Percentiles rank a stretch among this genome's conserved stretches.
phyloP scores from a whole-genome alignment of 2,113 vertebrate species.

The Urocynchramus pylzowi region DNA sequence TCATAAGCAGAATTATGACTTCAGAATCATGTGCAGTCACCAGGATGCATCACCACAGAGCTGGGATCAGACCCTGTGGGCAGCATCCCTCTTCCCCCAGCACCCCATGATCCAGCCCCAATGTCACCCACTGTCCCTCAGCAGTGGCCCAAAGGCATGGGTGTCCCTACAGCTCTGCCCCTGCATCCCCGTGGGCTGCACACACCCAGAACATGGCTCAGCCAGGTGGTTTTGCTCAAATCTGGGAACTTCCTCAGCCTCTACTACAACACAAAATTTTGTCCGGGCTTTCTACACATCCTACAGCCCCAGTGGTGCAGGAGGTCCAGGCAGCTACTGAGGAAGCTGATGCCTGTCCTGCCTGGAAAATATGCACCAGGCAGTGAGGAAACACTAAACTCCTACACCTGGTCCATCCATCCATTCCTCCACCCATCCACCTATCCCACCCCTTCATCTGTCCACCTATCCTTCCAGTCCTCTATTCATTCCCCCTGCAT shows the following conservation, averaged over 20 bases:
- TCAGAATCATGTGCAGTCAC: neutral
- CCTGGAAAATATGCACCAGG: neutral
- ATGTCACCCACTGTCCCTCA: accelerated
- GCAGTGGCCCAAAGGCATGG: too few species aligned
- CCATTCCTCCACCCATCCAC: too few species aligned
- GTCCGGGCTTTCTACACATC: neutral
- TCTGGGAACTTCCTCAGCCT: neutral
- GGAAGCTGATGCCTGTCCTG: neutral
- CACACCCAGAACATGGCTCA: neutral
- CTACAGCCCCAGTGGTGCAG: accelerated
- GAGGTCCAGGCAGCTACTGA: neutral
- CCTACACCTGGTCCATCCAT: neutral
- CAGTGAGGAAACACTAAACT: neutral
- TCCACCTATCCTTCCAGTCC: too few species aligned
- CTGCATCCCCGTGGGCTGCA: accelerated
- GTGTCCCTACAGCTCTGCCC: neutral
- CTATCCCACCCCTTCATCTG: too few species aligned
- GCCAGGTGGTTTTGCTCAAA: neutral
- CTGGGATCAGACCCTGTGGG: neutral
- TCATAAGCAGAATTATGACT: neutral
- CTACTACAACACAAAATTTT: neutral
- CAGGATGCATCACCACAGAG: accelerated
- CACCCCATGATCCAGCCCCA: accelerated
- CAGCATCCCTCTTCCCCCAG: neutral
- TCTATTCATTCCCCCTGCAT: too few species aligned